Evolutionary conservation across 2,888 invertebrate genomes (phyloP).

Genomic region (Aradus depressus): DNA sequence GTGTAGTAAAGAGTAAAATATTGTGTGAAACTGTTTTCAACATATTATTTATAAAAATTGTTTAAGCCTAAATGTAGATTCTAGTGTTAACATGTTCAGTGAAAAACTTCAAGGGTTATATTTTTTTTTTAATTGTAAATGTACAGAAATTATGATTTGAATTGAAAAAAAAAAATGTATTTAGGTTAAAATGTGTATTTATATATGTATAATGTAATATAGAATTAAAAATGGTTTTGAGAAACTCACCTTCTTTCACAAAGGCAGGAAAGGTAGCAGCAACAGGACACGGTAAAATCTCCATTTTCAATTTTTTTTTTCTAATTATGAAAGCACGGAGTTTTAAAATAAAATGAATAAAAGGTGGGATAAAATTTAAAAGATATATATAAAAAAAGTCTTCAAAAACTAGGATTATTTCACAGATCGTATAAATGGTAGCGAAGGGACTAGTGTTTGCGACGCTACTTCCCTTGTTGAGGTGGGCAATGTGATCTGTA

Average conservation of each 20-base stretch:
- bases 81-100: too few relatives aligned
- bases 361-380: not conserved
- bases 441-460: not conserved
- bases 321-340: conserved; percentile 16
- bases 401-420: conserved; percentile 1
- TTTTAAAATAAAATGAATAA: conserved; percentile 13
- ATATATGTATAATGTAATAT: too few relatives aligned
- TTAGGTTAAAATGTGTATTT: too few relatives aligned
- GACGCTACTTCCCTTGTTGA: conserved; percentile 1
- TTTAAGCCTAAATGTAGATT: too few relatives aligned
- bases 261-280: conserved; percentile 18
- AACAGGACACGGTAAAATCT: conserved; percentile 22
- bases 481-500: not conserved
- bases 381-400: not conserved
- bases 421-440: conserved; percentile 6
- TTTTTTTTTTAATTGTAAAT: too few relatives aligned
- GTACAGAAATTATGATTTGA: too few relatives aligned
- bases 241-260: conserved; percentile 18
- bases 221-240: too few relatives aligned
- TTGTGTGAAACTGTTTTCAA: too few relatives aligned
- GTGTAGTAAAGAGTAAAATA: too few relatives aligned
- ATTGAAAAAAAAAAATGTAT: too few relatives aligned
- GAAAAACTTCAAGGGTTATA: too few relatives aligned
- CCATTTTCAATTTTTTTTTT: conserved; percentile 13
- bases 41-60: too few relatives aligned